Evolutionary conservation across 2,888 invertebrate genomes (phyloP), one percentile per base, ranked within the genome.

Genomic region (Drosophila rubida): DNA sequence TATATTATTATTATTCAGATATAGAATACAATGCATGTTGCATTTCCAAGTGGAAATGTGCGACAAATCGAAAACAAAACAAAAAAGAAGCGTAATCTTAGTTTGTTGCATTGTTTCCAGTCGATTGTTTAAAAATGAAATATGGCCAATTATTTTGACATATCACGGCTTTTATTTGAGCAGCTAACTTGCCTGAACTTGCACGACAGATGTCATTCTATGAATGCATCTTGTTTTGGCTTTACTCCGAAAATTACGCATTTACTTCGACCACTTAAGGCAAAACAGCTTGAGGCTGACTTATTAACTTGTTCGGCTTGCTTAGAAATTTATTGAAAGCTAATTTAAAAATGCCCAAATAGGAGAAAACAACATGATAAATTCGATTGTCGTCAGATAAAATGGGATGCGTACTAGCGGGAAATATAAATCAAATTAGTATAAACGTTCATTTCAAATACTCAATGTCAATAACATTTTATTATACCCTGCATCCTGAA

Each of bases 291-390:
- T 32, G 11, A 48, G 14, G 30, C 55, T n/a, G 45, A 13, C 48
- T 42, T 46, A 62, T 61, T 30, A 49, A 49, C 50, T 58, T 39
- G 27, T 41, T 23, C 55, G 35, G 2, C 14, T 30, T 48, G 46
- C 16, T 16, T 16, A 44, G 42, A 57, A 57, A 62, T 62, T 62
- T 57, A 62, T 62, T 62, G 58, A 44, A 25, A 50, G 59, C 50
- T 59, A 50, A 46, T 58, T 59, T 59, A 44, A 50, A 46, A 59
- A 23, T 51, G 23, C 44, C 63, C 1, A 46, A 41, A 37, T 13
- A 16, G 58, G 62, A n/a, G 7, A 59, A 64, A 13, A 46, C 59
- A 46, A 51, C 45, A 39, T 59, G 22, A 35, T 13, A 49, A 27
- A 41, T 58, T 37, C 11, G 19, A 50, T 58, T 35, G 57, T 37